Evolutionary conservation across 1,140 invertebrate genomes (phyloP).

Genomic region (Diploscapter pachys): DNA sequence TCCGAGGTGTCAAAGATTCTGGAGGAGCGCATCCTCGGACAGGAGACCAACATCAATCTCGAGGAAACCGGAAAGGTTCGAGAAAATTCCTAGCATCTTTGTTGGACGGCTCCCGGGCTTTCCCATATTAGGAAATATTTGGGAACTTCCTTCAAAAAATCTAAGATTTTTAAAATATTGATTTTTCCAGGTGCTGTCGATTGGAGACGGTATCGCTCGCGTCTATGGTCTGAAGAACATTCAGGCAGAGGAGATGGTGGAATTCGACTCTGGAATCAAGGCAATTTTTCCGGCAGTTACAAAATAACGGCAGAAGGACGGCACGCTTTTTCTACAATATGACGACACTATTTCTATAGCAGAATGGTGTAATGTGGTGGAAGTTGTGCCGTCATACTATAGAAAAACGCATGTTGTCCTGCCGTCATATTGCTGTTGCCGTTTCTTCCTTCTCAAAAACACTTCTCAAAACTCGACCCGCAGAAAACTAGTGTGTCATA

Average conservation of each 20-base stretch:
- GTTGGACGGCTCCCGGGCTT: background rate
- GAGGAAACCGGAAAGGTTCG: slow-evolving; percentile 90
- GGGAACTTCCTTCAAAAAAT: too few species aligned
- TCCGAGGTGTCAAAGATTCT: slow-evolving; percentile 90
- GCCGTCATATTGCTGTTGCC: too few species aligned
- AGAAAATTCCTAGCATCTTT: background rate
- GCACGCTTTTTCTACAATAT: too few species aligned
- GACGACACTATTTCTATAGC: too few species aligned
- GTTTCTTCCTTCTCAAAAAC: too few species aligned
- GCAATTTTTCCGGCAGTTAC: slow-evolving; percentile 61
- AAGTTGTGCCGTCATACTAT: too few species aligned
- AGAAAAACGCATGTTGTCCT: too few species aligned
- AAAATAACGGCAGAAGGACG: too few species aligned
- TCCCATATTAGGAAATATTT: background rate
- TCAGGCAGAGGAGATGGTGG: slow-evolving; percentile 99
- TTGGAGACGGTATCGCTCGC: slow-evolving; percentile 99
- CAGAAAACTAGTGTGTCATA: too few species aligned
- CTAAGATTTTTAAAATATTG: background rate
- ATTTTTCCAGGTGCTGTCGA: slow-evolving; percentile 74
- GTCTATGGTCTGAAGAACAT: slow-evolving; percentile 99
- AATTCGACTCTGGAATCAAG: slow-evolving; percentile 99
- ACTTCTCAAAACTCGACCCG: too few species aligned
- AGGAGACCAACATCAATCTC: slow-evolving; percentile 73
- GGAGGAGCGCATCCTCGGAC: slow-evolving; percentile 93
- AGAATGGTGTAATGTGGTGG: too few species aligned